Base-by-base conservation (phyloP, 2,888 invertebrate species). In the Norana najaformis region DNA sequence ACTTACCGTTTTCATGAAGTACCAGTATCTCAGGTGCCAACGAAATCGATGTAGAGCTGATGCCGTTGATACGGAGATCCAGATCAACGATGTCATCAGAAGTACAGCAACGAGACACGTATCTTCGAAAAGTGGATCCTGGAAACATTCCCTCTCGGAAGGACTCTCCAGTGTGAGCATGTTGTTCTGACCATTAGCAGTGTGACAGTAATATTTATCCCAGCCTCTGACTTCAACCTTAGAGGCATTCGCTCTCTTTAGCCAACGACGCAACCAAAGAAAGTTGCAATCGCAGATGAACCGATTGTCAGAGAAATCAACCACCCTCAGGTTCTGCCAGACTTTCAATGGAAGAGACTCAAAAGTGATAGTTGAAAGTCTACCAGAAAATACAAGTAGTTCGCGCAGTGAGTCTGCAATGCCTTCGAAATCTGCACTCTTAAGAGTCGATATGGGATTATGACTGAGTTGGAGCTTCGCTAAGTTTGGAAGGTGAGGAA, bases 211-310 rank as follows among this genome's bases (percentile, higher is more conserved):
- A 38, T 38, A 85, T 34, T 35, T 88, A 11, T 88, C 36, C 38
- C 69, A 69, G 30, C 69, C 69, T 69, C 69, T 69, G 30, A 69
- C 69, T n/a, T 69, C 69, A 30, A 69, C 30, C 83, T 91, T 18
- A 47, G 37, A 37, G 0, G 83, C 34, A 5, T 53, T 41, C 35
- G 83, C 69, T 20, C 36, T 39, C 30, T 20, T 88, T 20, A 90
- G 34, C 92, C 92, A 93, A 3, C 89, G 83, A 53, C 90, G 89
- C 88, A 93, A 92, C 92, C 92, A 92, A 6, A 91, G 53, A 0
- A 96, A 93, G 6, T 95, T 94, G 91, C 96, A 96, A 89, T 96
- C 96, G 92, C 97, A 97, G 0, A 96, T 94, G 36, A 96, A 95
- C 16, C 95, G 95, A 93, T 97, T 97, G 0, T 95, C 95, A 0